phyloP scores from a whole-genome alignment of 2,797 vertebrate genomes.

The Chromis chromis region DNA sequence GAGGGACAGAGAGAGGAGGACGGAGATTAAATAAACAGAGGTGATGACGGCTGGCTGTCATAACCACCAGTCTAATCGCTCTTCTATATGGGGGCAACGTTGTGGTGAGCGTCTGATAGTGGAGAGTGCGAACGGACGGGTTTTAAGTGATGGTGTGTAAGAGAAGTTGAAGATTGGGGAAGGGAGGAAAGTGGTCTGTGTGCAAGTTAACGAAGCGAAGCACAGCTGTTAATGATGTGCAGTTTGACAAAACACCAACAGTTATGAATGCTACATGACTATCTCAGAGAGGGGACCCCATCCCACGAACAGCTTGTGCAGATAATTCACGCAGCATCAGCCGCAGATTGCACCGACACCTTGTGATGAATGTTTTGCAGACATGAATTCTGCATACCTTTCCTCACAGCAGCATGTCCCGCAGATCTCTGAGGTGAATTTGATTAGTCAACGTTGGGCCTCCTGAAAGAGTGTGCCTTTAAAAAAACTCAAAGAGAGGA shows the following conservation, averaged over 20 bases:
- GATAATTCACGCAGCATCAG: slow-evolving; percentile 40
- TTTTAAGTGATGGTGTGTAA: slow-evolving; percentile 34
- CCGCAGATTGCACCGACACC: slow-evolving; percentile 18
- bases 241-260: slow-evolving; percentile 40
- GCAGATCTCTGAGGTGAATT: slow-evolving; percentile 47
- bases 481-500: slow-evolving; percentile 19
- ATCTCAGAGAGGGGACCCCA: background rate
- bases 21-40: slow-evolving; percentile 73
- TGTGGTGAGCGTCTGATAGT: slow-evolving; percentile 52
- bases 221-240: slow-evolving; percentile 41
- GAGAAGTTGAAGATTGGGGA: slow-evolving; percentile 22
- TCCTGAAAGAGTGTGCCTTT: slow-evolving; percentile 23
- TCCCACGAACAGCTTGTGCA: slow-evolving; percentile 35
- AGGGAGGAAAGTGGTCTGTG: slow-evolving; percentile 11
- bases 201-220: slow-evolving; percentile 36
- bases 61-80: slow-evolving; percentile 52
- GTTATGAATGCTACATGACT: background rate
- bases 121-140: slow-evolving; percentile 29
- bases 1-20: slow-evolving; percentile 41
- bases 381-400: slow-evolving; percentile 14
- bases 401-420: slow-evolving; percentile 10
- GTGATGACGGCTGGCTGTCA: slow-evolving; percentile 73
- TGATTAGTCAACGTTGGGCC: slow-evolving; percentile 40
- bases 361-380: slow-evolving; percentile 44
- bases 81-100: slow-evolving; percentile 22